These are phyloP conservation scores for Pogonocherus hispidulus DNA, from an alignment of 2,888 invertebrate genomes.

Conservation along the genomic window DNA sequence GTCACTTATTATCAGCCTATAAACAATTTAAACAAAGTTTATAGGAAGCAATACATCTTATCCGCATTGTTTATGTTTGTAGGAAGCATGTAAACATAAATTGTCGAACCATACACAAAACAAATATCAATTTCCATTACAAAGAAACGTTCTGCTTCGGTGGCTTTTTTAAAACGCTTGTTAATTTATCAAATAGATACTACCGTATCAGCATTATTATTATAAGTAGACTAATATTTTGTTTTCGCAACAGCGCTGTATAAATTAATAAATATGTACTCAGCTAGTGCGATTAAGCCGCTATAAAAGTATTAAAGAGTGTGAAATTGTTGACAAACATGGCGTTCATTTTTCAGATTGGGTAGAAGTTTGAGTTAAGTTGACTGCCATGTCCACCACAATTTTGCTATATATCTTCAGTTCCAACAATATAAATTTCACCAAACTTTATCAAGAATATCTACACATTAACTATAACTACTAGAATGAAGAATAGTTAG, in stretches of 20 bases:
- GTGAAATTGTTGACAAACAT: background rate
- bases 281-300: conserved; percentile 12
- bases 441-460: too few species aligned
- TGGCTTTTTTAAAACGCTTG: background rate
- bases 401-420: too few species aligned
- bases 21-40: conserved; percentile 18
- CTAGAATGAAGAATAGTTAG: too few species aligned
- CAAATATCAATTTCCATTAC: conserved; percentile 12
- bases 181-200: conserved; percentile 22
- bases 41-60: conserved; percentile 23
- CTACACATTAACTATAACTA: too few species aligned
- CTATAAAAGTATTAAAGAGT: conserved; percentile 10
- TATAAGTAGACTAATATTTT: conserved; percentile 33
- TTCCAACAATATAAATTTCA: too few species aligned
- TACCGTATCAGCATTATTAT: conserved; percentile 15
- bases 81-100: conserved; percentile 35
- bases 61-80: conserved; percentile 30
- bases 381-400: too few species aligned
- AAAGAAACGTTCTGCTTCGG: conserved; percentile 15
- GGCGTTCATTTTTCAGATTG: background rate
- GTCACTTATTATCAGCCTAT: background rate
- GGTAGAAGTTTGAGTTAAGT: background rate
- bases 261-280: conserved; percentile 31
- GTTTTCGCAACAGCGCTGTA: conserved; percentile 29
- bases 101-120: conserved; percentile 24